Base-by-base conservation (phyloP, 2,888 invertebrate species). In the Eupithecia inturbata region DNA sequence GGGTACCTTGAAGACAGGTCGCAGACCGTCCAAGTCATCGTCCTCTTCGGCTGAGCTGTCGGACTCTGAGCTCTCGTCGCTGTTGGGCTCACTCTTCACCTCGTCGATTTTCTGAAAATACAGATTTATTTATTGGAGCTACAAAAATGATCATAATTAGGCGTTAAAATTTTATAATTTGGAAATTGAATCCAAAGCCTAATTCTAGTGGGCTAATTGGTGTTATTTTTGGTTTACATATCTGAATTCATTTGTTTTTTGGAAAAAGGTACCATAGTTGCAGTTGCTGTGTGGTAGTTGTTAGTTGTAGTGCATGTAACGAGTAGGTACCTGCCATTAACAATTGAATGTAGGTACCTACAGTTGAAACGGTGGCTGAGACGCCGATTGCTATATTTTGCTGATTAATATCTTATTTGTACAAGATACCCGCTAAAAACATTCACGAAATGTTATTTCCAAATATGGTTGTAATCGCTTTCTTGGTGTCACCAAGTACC, bases 1-100 rank as follows among this genome's bases (percentile, higher is more conserved):
- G 75, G 97, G 97, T 87, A 98, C 92, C 88, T 97, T 97, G 86
- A 97, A 95, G 83, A 91, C 95, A 87, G 90, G 96, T 67, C 95
- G 89, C 78, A 95, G 92, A 80, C 95, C 92, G 76, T 96, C 96
- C 69, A 96, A 95, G 68, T 95, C 94, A 75, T 93, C 95, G 39
- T 96, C 96, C 26, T 94, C 95, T 77, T 96, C 96, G 53, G 95
- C 95, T 0, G 95, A 93, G 81, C 95, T 96, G 86, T 95, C 95
- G 22, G 95, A 95, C 84, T 95, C 95, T 16, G 95, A 95, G 72
- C 92, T 90, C 81, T 95, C 95, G 22, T 92, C 92, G 74, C 89
- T 90, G 77, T 89, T 90, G 57, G 85, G 87, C 71, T 91, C 92
- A 75, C 83, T 88, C 80, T 90, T 91, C 62, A 90, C 89, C 70